phyloP scores from a whole-genome alignment of 1,140 invertebrate species.

The Cydia amplana region DNA sequence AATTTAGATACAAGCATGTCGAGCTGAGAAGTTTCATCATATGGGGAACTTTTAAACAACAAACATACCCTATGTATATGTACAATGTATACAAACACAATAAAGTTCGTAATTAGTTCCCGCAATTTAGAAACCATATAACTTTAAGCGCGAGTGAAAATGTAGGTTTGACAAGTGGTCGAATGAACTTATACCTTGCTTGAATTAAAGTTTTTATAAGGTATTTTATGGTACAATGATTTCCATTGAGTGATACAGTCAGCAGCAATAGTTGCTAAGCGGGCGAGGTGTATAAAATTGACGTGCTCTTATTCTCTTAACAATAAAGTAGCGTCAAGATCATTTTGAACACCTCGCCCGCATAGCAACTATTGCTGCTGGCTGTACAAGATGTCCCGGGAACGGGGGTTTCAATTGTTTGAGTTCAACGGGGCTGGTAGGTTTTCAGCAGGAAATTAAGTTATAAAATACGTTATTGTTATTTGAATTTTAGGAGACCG shows the following conservation, averaged over 20 bases:
- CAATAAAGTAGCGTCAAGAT: too few species aligned
- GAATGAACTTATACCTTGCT: not conserved
- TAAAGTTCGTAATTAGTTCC: conserved; percentile 11
- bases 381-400: not conserved
- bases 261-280: too few species aligned
- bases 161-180: not conserved
- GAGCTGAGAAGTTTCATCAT: not conserved
- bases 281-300: too few species aligned
- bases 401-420: not conserved
- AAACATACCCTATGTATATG: not conserved
- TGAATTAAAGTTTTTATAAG: conserved; percentile 1
- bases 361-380: too few species aligned
- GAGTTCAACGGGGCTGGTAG: not conserved
- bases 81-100: not conserved
- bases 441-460: not conserved
- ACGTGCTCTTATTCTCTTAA: too few species aligned
- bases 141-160: not conserved
- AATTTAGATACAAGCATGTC: not conserved
- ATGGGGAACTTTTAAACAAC: not conserved
- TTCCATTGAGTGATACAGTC: not conserved
- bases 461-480: not conserved
- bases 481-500: not conserved
- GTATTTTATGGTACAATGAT: not conserved
- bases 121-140: not conserved
- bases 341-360: too few species aligned